These are phyloP conservation scores for Podarcis cretensis DNA, from an alignment of 2,113 vertebrate genomes.

Conservation along the genomic window DNA sequence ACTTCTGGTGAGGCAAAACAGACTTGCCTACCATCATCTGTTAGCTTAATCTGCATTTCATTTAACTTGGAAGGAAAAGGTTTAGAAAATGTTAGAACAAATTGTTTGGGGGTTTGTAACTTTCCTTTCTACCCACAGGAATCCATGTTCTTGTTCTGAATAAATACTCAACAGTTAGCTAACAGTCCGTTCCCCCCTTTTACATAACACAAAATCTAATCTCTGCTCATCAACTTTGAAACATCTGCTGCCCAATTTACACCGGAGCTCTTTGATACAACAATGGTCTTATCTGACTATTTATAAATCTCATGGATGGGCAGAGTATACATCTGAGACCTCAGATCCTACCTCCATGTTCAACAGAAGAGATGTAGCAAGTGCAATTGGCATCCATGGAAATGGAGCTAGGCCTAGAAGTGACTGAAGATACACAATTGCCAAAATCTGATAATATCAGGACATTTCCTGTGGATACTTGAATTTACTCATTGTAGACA, in stretches of 20 bases:
- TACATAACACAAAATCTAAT: constrained; percentile 12
- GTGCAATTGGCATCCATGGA: not conserved
- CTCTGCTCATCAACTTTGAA: constrained; percentile 15
- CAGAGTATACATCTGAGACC: not conserved
- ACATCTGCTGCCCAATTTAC: constrained; percentile 21
- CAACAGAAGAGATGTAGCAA: not conserved
- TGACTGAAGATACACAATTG: not conserved
- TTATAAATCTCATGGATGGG: constrained; percentile 1
- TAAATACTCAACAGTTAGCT: constrained; percentile 22
- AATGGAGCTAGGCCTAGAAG: not conserved
- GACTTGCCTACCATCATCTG: not conserved
- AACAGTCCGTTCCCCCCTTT: not conserved
- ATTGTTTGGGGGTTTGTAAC: not conserved
- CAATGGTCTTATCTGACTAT: not conserved
- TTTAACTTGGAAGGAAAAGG: constrained; percentile 8
- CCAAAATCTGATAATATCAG: not conserved
- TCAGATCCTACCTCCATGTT: not conserved
- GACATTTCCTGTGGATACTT: not conserved
- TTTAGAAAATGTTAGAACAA: constrained; percentile 29
- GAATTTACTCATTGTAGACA: not conserved
- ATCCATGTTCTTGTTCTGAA: not conserved
- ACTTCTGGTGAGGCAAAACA: constrained; percentile 4
- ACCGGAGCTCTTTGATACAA: constrained; percentile 16
- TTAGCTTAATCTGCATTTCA: constrained; percentile 34
- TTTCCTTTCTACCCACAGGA: constrained; percentile 29